Evolutionary conservation across 2,888 invertebrate species (phyloP), one percentile per base, ranked within the genome.

Genomic region (Drosophila leonis): DNA sequence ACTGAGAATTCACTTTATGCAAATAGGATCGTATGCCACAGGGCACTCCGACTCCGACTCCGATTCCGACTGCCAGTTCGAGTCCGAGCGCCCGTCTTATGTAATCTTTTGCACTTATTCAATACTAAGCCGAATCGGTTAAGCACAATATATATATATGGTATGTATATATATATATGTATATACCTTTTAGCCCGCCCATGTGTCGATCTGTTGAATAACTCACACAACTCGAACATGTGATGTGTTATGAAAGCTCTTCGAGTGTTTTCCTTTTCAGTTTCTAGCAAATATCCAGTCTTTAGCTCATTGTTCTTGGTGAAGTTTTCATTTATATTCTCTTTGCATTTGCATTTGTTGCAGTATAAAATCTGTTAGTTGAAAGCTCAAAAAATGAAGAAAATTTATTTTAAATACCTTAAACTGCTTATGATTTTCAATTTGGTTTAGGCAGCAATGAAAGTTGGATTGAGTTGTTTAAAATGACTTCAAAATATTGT

Each of bases 1-100:
- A 31, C 46, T 64, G 55, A 65, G 56, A 65, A 60, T 64, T 49
- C 49, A 35, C 33, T 51, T 71, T 72, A 71, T 65, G 49, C 65
- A 56, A 60, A 55, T 61, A 65, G 60, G 59, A 71, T 62, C 54
- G 51, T n/a, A 44, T 66, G 48, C 44, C 54, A 15, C 31, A 37
- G 48, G 48, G 37, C 37, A 37, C 9, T 9, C 29, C 5, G 13
- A 49, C 18, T 2, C 31, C 18, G 31, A 31, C 2, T 33, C 33
- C 9, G 1, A 51, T 12, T 20, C 18, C 51, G 51, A 51, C 1
- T 20, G 13, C 20, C 31, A 15, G 33, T 13, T 8, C 15, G 24
- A 35, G 20, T 24, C 24, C 51, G 54, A 54, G 33, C 24, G 37
- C 37, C 27, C 46, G 24, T 39, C 59, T 72, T 71, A 65, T 39